Percentiles rank a stretch among this genome's conserved stretches.
phyloP scores from a whole-genome alignment of 2,888 invertebrate species.

The Adineta ricciae region DNA sequence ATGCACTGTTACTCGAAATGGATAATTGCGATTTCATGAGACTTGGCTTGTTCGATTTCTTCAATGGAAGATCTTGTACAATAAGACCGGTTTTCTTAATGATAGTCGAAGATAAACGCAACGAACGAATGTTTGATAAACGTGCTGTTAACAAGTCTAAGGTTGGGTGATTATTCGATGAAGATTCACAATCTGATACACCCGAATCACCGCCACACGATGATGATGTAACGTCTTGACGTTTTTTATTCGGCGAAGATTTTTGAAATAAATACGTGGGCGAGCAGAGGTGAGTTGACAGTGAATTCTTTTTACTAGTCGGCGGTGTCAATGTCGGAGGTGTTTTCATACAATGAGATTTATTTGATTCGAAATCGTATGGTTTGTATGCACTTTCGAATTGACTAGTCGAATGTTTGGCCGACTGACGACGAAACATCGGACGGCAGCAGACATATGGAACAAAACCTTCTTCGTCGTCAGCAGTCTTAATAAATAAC shows the following conservation, averaged over 20 bases:
- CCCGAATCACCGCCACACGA: too few relatives aligned
- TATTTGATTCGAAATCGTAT: neutral
- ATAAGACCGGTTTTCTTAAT: neutral
- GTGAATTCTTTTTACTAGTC: neutral
- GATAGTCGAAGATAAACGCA: neutral
- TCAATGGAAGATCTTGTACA: neutral
- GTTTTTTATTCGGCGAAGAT: too few relatives aligned
- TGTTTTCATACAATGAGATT: neutral
- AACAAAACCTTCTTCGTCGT: conserved; percentile 25
- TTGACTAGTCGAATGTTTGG: neutral
- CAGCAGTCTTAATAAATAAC: conserved; percentile 27
- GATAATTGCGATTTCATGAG: neutral
- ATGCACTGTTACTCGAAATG: neutral
- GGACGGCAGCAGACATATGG: conserved; percentile 28
- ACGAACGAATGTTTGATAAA: neutral
- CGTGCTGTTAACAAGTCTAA: neutral
- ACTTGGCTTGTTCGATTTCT: neutral
- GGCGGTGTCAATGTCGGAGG: neutral
- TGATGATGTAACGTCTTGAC: too few relatives aligned
- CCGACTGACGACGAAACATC: neutral
- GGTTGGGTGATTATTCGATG: too few relatives aligned
- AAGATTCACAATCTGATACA: too few relatives aligned
- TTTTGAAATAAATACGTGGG: neutral
- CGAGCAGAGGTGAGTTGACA: neutral
- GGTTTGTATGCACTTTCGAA: neutral